A percentile compares a stretch with the other conserved stretches of the same genome.
These are phyloP conservation scores for Balearica regulorum DNA, from an alignment of 2,797 vertebrate species.

Conservation along the genomic window DNA sequence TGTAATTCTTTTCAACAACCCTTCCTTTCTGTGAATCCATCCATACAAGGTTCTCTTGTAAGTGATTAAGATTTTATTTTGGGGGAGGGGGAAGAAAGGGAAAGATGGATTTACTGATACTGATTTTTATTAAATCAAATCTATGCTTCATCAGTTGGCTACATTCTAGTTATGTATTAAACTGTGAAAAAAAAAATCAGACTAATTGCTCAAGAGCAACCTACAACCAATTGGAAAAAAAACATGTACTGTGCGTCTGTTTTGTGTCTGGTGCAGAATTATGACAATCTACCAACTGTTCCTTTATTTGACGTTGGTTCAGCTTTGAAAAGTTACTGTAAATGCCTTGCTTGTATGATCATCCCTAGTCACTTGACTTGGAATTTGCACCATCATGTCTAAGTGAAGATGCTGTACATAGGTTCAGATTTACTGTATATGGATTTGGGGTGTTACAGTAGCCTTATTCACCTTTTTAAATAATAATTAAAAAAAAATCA, in stretches of 20 bases:
- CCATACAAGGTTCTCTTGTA: slow-evolving; percentile 90
- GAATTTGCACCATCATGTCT: slow-evolving; percentile 93
- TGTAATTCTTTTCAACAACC: slow-evolving; percentile 87
- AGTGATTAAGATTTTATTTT: slow-evolving; percentile 83
- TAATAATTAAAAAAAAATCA: slow-evolving; percentile 66
- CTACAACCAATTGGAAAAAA: slow-evolving; percentile 70
- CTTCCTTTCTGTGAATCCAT: slow-evolving; percentile 81
- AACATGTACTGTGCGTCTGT: slow-evolving; percentile 81
- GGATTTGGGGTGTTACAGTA: slow-evolving; percentile 97
- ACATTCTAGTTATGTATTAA: slow-evolving; percentile 83
- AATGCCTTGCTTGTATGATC: slow-evolving; percentile 98
- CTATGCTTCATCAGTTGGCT: slow-evolving; percentile 70
- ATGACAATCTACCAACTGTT: slow-evolving; percentile 98
- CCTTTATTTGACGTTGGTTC: slow-evolving; percentile 89
- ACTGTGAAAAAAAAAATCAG: slow-evolving; percentile 82
- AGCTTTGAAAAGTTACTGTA: slow-evolving; percentile 89
- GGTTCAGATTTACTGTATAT: slow-evolving; percentile 95
- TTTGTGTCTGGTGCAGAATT: slow-evolving; percentile 91
- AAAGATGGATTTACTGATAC: slow-evolving; percentile 72
- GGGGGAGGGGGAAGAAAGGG: slow-evolving; percentile 60
- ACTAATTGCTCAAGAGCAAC: slow-evolving; percentile 78
- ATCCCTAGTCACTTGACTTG: slow-evolving; percentile 89
- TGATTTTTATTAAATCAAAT: slow-evolving; percentile 75
- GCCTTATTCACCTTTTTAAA: slow-evolving; percentile 98
- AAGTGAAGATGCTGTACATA: slow-evolving; percentile 98